Conservation (phyloP, 2,113 vertebrate genomes). For the Rhynchopsitta pachyrhyncha region DNA sequence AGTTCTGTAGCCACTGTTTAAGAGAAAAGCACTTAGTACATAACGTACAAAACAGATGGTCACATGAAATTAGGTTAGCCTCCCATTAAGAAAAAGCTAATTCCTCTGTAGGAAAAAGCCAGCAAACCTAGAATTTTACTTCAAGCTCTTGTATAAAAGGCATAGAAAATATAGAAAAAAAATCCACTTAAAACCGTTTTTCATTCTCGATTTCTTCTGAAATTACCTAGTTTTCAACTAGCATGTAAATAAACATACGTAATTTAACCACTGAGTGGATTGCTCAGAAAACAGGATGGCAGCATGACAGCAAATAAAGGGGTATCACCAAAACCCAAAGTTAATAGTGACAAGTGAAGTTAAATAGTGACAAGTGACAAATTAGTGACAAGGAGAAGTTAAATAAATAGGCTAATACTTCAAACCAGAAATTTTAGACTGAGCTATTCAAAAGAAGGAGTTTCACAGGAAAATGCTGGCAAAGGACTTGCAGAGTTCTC, state of each 20-base stretch:
- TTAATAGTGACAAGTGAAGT: not conserved
- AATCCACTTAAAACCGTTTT: rapidly evolving
- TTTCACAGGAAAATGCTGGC: not conserved
- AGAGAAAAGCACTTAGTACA: conserved; percentile 1
- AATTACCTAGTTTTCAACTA: not conserved
- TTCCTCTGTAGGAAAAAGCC: not conserved
- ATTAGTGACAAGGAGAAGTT: not conserved
- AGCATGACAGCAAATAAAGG: not conserved
- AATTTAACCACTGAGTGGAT: not conserved
- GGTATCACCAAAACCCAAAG: not conserved
- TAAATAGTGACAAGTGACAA: not conserved
- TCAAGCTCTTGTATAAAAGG: not conserved
- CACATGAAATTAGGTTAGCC: conserved; percentile 17
- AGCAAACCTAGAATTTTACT: not conserved
- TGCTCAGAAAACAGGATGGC: not conserved
- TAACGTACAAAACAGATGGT: conserved; percentile 6
- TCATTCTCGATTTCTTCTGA: not conserved
- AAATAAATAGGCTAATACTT: not conserved
- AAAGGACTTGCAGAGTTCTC: not conserved
- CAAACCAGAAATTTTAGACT: not conserved
- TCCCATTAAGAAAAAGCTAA: conserved; percentile 10
- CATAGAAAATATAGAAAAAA: not conserved
- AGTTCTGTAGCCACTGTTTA: not conserved
- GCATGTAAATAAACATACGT: not conserved
- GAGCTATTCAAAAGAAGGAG: not conserved